These are phyloP conservation scores for Habroteleia sp. DNA, from an alignment of 2,888 invertebrate genomes.

Conservation along the genomic window DNA sequence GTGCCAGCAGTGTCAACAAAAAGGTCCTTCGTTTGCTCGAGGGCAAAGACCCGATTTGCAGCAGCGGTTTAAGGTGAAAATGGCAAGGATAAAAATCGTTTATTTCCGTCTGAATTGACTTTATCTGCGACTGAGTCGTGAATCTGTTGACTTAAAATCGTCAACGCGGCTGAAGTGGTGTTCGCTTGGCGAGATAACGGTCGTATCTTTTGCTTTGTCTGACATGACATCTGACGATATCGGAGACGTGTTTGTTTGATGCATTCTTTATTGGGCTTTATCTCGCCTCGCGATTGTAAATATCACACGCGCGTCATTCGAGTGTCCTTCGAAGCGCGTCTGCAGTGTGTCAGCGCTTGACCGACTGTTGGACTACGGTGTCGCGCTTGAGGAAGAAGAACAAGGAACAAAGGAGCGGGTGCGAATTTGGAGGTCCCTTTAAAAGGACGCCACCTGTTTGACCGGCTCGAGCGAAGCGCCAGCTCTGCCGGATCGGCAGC, in stretches of 20 bases:
- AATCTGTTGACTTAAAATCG: constrained; percentile 1
- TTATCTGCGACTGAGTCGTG: not conserved
- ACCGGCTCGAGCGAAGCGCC: constrained; percentile 16
- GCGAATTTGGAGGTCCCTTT: constrained; percentile 24
- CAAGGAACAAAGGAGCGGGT: too few relatives aligned
- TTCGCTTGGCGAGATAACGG: not conserved
- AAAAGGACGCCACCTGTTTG: constrained; percentile 28
- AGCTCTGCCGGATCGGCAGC: not conserved
- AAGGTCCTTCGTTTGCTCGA: too few relatives aligned
- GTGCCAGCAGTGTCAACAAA: too few relatives aligned
- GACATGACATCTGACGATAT: constrained; percentile 8
- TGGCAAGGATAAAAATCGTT: not conserved
- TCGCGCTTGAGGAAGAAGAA: not conserved
- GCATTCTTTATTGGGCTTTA: constrained; percentile 23
- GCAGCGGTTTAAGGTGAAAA: too few relatives aligned
- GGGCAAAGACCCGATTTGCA: too few relatives aligned
- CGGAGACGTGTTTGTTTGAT: constrained; percentile 8
- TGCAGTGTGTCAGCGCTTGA: not conserved
- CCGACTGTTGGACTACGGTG: not conserved
- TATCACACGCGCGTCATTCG: not conserved
- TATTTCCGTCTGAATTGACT: not conserved
- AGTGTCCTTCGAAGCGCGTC: not conserved
- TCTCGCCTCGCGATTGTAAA: constrained; percentile 3
- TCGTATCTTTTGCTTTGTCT: constrained; percentile 4
- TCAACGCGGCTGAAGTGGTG: constrained; percentile 2